Conservation (phyloP, 2,113 vertebrate genomes). For the Pangasianodon gigas region DNA sequence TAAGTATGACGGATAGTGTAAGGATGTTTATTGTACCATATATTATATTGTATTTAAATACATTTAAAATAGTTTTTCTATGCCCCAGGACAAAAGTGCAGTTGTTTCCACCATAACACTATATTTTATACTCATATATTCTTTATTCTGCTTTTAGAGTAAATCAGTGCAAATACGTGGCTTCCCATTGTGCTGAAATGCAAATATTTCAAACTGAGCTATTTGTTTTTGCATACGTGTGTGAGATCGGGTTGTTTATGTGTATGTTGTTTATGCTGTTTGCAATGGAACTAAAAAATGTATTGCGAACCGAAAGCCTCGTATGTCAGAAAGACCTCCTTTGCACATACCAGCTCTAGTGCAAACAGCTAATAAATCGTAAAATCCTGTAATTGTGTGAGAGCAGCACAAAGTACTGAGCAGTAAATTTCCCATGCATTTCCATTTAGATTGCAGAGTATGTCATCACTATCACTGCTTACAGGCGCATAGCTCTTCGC, state of each 20-base stretch:
- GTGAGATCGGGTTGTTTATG: not conserved
- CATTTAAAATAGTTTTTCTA: not conserved
- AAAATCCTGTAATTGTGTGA: constrained; percentile 50
- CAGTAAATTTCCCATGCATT: constrained; percentile 55
- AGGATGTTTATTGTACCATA: not conserved
- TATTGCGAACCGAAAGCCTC: not conserved
- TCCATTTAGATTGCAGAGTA: constrained; percentile 59
- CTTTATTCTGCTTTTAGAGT: not conserved
- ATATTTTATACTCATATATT: not conserved
- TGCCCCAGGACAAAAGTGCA: not conserved
- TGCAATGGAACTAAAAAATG: constrained; percentile 14
- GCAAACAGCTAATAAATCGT: constrained; percentile 51
- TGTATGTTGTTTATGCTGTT: not conserved
- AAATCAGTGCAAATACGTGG: not conserved
- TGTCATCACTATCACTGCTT: constrained; percentile 42
- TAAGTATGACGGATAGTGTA: not conserved
- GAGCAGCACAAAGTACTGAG: constrained; percentile 38
- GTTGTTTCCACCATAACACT: not conserved
- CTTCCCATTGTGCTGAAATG: not conserved
- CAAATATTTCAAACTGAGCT: not conserved
- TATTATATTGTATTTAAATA: constrained; percentile 3
- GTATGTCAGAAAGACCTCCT: constrained; percentile 29
- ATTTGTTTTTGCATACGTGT: not conserved
- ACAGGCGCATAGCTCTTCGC: constrained; percentile 34
- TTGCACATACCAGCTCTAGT: constrained; percentile 15